Evolutionary conservation across 2,113 vertebrate genomes (phyloP), one percentile per base, ranked within the genome.

Genomic region (Leptobrachium leishanense): DNA sequence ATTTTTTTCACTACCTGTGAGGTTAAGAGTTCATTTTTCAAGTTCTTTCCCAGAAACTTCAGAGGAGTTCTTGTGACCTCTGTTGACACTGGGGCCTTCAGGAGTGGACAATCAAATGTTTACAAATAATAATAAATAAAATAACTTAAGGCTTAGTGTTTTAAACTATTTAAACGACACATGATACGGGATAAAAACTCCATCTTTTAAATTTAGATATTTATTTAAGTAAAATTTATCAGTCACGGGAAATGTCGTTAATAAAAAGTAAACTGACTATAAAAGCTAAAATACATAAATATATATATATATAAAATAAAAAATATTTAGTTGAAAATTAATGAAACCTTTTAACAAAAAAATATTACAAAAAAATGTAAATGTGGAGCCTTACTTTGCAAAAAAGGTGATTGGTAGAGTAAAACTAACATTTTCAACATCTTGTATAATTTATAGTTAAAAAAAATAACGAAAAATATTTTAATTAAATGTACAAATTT

Each of bases 21-120:
- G 77, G 77, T 80, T 80, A 80, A 80, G 72, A 80, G 77, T 80
- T 80, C 77, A 80, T 55, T 80, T 80, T 74, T 59, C 41, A 74
- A 73, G 64, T 80, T 80, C 63, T 62, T 80, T 80, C 53, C 70
- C 71, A 68, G 77, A 70, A 80, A 74, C 57, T 68, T 80, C 65
- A 67, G 65, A 74, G 63, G 70, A 68, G 46, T n/a, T 44, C 71
- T 59, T 59, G 53, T 80, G 71, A 80, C 77, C 77, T 68, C 53
- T 74, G 70, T 41, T 73, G 62, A 67, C 71, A 41, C 72, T 74
- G 77, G 77, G 77, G 77, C 77, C 77, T 80, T 80, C 73, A 68
- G 63, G 70, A 80, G 74, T 74, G 64, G 50, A 63, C 77, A 74
- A 74, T 68, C 46, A 80, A 67, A 80, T 57, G 42, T 68, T 73